Conservation (phyloP, 1,140 invertebrate species). For the Watersipora subatra region DNA sequence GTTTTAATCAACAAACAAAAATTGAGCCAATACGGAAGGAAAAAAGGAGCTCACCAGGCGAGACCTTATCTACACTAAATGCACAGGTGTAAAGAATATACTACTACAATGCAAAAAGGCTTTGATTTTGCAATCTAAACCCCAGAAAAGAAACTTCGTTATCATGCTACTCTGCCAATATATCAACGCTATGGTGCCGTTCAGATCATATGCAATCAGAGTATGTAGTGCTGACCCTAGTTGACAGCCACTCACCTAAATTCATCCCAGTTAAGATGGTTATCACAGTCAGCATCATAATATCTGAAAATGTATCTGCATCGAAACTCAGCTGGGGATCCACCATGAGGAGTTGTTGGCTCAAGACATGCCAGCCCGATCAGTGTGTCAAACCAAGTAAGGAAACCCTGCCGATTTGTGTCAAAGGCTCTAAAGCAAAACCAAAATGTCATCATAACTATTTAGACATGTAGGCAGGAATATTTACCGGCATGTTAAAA, state of each 20-base stretch:
- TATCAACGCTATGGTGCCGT: not conserved
- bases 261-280: conserved; percentile 35
- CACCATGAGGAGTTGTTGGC: conserved; percentile 45
- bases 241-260: conserved; percentile 33
- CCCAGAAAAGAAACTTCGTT: too few species aligned
- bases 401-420: conserved; percentile 23
- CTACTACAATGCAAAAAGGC: too few species aligned
- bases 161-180: too few species aligned
- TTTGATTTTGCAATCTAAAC: too few species aligned
- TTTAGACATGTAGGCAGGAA: conserved; percentile 1
- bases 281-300: conserved; percentile 42
- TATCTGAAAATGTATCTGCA: conserved; percentile 48
- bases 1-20: too few species aligned
- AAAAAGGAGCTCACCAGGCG: too few species aligned
- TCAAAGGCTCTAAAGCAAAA: conserved; percentile 39
- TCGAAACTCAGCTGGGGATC: conserved; percentile 45
- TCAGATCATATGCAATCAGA: not conserved
- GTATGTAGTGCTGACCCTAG: not conserved
- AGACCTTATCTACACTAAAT: not conserved
- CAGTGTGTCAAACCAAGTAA: conserved; percentile 42
- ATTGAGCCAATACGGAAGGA: too few species aligned
- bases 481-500: not conserved
- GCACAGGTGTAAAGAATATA: not conserved
- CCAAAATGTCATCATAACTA: not conserved
- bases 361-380: conserved; percentile 46